Evolutionary conservation across 2,113 vertebrate species (phyloP).

Genomic region (Trachemys scripta): DNA sequence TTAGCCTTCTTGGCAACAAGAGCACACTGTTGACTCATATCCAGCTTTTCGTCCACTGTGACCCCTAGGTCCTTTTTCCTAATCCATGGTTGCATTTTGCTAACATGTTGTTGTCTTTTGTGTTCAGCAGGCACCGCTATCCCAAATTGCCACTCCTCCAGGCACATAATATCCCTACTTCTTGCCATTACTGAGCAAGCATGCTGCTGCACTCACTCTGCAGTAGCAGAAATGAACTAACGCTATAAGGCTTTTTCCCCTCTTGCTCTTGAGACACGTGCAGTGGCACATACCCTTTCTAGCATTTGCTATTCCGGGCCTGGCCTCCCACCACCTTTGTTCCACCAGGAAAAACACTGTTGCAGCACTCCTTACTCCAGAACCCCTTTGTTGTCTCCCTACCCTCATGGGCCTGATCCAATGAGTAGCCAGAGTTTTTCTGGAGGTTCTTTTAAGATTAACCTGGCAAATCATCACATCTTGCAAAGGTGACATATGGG

Average conservation of each 20-base stretch:
- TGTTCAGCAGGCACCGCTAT: constrained; percentile 82
- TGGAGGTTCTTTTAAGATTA: neutral
- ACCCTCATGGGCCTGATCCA: rapidly evolving
- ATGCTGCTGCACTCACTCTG: neutral
- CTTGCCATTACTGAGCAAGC: neutral
- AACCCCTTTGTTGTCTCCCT: neutral
- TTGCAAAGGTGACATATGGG: neutral
- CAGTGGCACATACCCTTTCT: neutral
- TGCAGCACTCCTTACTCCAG: neutral
- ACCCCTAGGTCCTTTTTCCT: neutral
- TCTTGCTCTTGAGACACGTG: neutral
- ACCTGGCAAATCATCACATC: neutral
- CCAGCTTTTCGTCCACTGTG: too few species aligned
- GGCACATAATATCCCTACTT: neutral
- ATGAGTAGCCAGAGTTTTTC: too few species aligned
- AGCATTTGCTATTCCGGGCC: neutral
- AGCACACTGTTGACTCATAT: too few species aligned
- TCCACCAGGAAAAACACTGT: neutral
- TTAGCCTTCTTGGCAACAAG: too few species aligned
- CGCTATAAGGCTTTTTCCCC: neutral
- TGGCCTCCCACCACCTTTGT: neutral
- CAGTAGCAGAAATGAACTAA: neutral
- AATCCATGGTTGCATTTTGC: neutral
- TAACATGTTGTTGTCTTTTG: neutral
- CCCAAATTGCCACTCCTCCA: constrained; percentile 66